Evolutionary conservation across 2,888 invertebrate species (phyloP).

Genomic region (Amphipyra tragopoginis): DNA sequence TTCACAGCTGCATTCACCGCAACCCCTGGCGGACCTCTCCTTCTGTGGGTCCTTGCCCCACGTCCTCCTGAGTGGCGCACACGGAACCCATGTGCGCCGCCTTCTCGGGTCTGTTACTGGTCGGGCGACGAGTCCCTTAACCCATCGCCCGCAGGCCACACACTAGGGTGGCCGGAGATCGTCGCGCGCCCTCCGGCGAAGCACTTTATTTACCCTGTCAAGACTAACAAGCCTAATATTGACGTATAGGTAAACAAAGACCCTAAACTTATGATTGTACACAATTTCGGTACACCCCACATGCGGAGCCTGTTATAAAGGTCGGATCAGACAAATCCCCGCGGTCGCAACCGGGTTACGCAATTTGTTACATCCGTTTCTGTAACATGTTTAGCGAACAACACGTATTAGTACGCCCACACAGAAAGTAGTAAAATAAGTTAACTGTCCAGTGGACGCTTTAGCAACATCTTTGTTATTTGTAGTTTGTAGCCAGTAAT

Average conservation of each 20-base stretch:
- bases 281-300: background rate
- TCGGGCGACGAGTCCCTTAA: no score
- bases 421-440: constrained; percentile 8
- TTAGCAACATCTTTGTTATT: background rate
- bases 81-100: no score
- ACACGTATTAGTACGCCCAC: background rate
- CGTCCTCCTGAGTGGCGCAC: no score
- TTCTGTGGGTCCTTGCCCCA: no score
- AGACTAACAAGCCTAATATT: background rate
- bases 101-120: no score
- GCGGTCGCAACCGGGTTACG: constrained; percentile 2
- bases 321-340: constrained; percentile 15
- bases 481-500: background rate
- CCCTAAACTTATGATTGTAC: constrained; percentile 9
- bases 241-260: constrained; percentile 6
- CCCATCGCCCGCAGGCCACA: no score
- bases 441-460: background rate
- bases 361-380: constrained; percentile 13
- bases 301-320: constrained; percentile 18
- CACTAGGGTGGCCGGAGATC: no score
- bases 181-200: no score
- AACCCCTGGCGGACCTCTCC: no score
- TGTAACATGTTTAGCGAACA: constrained; percentile 19
- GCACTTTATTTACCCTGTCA: no score
- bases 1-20: no score